Evolutionary conservation across 2,888 invertebrate species (phyloP), one percentile per base, ranked within the genome.

Genomic region (Erebia palarica): DNA sequence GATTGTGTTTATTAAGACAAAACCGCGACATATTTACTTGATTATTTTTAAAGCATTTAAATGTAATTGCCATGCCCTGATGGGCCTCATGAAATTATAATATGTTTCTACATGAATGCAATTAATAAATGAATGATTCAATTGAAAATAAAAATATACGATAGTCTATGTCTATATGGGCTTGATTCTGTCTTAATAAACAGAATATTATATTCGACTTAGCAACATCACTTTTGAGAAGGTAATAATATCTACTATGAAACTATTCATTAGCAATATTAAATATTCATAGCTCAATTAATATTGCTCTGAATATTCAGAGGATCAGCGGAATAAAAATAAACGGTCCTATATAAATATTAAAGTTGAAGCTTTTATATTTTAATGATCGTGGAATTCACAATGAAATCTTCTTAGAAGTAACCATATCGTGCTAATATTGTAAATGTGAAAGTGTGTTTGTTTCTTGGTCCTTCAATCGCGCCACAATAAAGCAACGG

Each of bases 191-290:
- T 55, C 16, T 7, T 13, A 27, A 27, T 55, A 55, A 65, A 65
- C 53, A 53, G 65, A 65, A 65, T 65, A 55, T 42, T 65, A 36
- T 16, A 65, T 53, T 13, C 10, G 8, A 36, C 51, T 64, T 51
- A 64, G 53, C 42, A 16, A 55, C 53, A 10, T 42, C 36, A 65
- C 13, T 55, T 65, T 65, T 53, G 53, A 36, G n/a, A 65, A 55
- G 36, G 18, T 18, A 55, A 55, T 63, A 36, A 61, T 61, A n/a
- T n/a, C n/a, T n/a, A 63, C 42, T 10, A 13, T 59, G 55, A 16
- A 65, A 65, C 55, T 65, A 64, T 64, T 64, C 49, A 65, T 55
- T 53, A 65, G 53, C 36, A 42, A 55, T 18, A 55, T 65, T 65
- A 65, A 65, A 55, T 65, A 65, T 53, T 65, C 65, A 65, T 55